These are phyloP conservation scores for Danio tinwini DNA, from an alignment of 2,797 vertebrate genomes.

Conservation along the genomic window DNA sequence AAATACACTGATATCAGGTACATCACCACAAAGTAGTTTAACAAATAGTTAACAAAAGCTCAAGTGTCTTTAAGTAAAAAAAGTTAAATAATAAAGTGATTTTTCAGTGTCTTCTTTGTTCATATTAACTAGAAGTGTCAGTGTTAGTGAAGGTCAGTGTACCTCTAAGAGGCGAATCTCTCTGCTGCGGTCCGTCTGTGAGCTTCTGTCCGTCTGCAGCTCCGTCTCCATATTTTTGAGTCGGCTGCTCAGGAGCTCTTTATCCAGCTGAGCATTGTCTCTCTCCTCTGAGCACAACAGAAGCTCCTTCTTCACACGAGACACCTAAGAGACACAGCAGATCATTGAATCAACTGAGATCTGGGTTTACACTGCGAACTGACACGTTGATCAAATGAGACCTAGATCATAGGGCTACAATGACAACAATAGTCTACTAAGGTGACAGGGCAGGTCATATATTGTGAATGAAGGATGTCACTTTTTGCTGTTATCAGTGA, in stretches of 20 bases:
- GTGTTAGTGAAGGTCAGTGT: neutral
- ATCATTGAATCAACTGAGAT: neutral
- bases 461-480: neutral
- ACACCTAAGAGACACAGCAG: constrained; percentile 72
- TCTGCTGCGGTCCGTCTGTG: constrained; percentile 84
- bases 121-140: neutral
- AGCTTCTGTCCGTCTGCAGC: constrained; percentile 81
- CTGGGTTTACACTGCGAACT: neutral
- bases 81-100: too few species aligned
- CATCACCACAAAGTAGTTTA: too few species aligned
- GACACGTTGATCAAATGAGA: neutral
- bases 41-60: too few species aligned
- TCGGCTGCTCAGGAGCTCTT: constrained; percentile 86
- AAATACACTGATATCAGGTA: too few species aligned
- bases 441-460: too few species aligned
- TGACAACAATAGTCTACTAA: neutral
- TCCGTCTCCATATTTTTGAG: constrained; percentile 87
- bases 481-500: neutral
- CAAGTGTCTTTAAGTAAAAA: too few species aligned
- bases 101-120: too few species aligned
- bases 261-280: constrained; percentile 84
- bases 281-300: constrained; percentile 84
- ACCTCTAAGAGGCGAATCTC: constrained; percentile 89
- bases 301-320: constrained; percentile 87
- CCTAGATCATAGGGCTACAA: neutral